These are phyloP conservation scores for Amblyjoppa fuscipennis DNA, from an alignment of 2,888 invertebrate species.

Conservation along the genomic window DNA sequence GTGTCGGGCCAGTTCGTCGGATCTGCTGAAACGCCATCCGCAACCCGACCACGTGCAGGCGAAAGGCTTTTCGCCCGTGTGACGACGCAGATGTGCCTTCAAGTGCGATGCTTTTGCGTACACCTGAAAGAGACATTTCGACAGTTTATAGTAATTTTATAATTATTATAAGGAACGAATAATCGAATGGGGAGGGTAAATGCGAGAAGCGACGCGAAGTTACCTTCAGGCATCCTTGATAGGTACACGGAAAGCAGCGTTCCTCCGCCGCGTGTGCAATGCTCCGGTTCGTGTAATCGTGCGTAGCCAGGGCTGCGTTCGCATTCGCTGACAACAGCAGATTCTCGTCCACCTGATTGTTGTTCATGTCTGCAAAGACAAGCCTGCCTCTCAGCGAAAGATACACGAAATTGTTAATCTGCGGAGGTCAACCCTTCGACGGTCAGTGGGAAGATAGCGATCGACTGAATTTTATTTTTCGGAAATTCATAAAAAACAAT, in stretches of 20 bases:
- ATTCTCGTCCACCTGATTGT: conserved; percentile 79
- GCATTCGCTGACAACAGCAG: conserved; percentile 77
- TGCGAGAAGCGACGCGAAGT: background rate
- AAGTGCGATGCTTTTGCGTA: conserved; percentile 96
- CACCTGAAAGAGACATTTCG: conserved; percentile 86
- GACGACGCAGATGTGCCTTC: conserved; percentile 94
- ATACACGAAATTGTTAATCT: background rate
- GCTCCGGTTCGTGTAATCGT: conserved; percentile 84
- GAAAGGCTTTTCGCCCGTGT: conserved; percentile 93
- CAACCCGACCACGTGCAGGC: conserved; percentile 92
- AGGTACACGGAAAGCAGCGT: conserved; percentile 84
- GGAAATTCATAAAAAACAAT: no score
- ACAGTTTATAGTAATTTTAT: background rate
- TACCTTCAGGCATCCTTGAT: conserved; percentile 84
- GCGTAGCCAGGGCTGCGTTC: conserved; percentile 83
- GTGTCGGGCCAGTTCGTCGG: conserved; percentile 97
- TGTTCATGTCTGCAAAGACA: conserved; percentile 78
- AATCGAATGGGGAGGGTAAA: background rate
- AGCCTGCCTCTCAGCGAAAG: background rate
- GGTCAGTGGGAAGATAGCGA: no score
- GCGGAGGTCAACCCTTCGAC: background rate
- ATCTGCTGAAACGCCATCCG: conserved; percentile 96
- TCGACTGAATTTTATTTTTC: background rate
- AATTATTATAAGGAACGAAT: background rate
- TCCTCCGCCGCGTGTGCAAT: conserved; percentile 80